phyloP scores from a whole-genome alignment of 2,888 invertebrate genomes.

The Panorpa germanica region DNA sequence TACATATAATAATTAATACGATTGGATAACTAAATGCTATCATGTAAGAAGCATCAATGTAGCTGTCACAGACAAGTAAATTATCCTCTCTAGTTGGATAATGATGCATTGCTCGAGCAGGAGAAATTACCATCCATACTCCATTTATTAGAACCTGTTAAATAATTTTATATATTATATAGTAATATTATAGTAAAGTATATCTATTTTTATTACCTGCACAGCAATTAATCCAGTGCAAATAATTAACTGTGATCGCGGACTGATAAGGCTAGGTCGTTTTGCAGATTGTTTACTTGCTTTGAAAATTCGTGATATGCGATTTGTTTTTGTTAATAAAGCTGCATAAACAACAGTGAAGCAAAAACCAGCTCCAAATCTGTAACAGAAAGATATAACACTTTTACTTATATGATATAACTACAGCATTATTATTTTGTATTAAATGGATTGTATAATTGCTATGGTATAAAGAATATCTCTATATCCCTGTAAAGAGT shows the following conservation, averaged over 20 bases:
- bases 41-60: slow-evolving; percentile 85
- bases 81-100: slow-evolving; percentile 86
- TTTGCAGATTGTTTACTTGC: slow-evolving; percentile 92
- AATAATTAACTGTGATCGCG: slow-evolving; percentile 75
- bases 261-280: slow-evolving; percentile 84
- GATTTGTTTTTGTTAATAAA: slow-evolving; percentile 89
- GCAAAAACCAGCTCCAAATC: slow-evolving; percentile 83
- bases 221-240: slow-evolving; percentile 73
- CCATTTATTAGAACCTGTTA: slow-evolving; percentile 72
- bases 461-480: too few species aligned
- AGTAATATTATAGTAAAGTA: slow-evolving; percentile 7
- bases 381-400: slow-evolving; percentile 20
- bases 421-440: too few species aligned
- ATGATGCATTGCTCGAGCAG: slow-evolving; percentile 76
- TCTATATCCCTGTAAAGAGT: too few species aligned
- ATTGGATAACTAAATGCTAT: slow-evolving; percentile 90
- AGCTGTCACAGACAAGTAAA: slow-evolving; percentile 79
- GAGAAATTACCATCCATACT: slow-evolving; percentile 83
- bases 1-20: slow-evolving; percentile 76
- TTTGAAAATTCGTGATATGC: slow-evolving; percentile 91
- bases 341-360: slow-evolving; percentile 97
- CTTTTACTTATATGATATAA: too few species aligned
- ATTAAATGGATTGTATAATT: too few species aligned
- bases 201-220: slow-evolving; percentile 38
- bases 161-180: too few species aligned